Conservation (phyloP, 1,140 invertebrate genomes). For the Brachionus asplanchnoidis region DNA sequence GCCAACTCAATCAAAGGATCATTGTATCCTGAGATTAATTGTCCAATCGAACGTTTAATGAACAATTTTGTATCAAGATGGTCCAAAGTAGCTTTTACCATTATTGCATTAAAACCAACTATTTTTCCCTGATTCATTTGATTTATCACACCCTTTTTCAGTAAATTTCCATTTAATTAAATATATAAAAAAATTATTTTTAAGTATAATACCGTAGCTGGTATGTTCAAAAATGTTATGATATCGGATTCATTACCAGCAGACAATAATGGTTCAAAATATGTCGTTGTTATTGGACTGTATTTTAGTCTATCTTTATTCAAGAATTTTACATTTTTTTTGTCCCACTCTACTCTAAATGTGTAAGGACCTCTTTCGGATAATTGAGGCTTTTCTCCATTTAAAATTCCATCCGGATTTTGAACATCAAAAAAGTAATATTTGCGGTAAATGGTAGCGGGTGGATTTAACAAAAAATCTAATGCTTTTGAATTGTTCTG, state of each 20-base stretch:
- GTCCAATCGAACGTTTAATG: background rate
- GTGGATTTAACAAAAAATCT: background rate
- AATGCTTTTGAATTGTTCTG: background rate
- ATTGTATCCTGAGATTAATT: constrained; percentile 17
- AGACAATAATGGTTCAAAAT: constrained; percentile 2
- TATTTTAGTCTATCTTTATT: background rate
- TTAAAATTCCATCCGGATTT: background rate
- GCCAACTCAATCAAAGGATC: constrained; percentile 33
- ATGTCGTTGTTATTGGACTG: background rate
- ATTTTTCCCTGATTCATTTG: background rate
- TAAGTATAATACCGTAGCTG: background rate
- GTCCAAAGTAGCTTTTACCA: background rate
- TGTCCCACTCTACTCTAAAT: background rate
- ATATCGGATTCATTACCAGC: background rate
- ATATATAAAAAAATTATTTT: background rate
- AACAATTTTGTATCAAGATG: constrained; percentile 27
- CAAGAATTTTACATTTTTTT: constrained; percentile 1
- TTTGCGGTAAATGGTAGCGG: background rate
- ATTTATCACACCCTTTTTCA: background rate
- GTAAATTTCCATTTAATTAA: background rate
- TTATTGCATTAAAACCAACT: background rate
- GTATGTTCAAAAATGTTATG: constrained; percentile 23
- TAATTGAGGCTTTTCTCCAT: background rate
- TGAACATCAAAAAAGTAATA: constrained; percentile 18
- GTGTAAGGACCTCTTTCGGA: constrained; percentile 3